Conservation (phyloP, 2,797 vertebrate genomes). For the Halcyon badia region DNA sequence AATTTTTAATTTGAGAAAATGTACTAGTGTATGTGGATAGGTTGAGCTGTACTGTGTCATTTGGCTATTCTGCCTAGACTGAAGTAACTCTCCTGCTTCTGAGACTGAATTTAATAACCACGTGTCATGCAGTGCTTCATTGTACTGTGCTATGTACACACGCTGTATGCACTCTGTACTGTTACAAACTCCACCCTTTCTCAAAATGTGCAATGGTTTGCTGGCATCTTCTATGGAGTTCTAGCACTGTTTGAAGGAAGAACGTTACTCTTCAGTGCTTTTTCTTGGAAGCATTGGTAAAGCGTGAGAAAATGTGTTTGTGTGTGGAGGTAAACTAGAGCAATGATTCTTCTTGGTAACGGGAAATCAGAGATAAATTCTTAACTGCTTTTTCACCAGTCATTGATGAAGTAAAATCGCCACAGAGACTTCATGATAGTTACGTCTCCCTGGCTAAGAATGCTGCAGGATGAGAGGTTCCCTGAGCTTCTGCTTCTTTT, state of each 20-base stretch:
- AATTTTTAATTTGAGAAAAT: neutral
- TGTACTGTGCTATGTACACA: neutral
- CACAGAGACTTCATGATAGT: neutral
- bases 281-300: neutral
- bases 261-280: neutral
- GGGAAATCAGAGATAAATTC: neutral
- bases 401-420: neutral
- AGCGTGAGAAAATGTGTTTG: rapidly evolving
- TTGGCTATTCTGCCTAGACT: neutral
- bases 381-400: neutral
- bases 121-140: rapidly evolving
- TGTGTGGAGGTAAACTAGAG: neutral
- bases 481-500: neutral
- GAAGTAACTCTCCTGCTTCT: neutral
- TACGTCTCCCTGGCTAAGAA: neutral
- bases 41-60: neutral
- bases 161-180: neutral
- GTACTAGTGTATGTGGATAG: neutral
- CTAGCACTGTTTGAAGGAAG: neutral
- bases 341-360: neutral
- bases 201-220: neutral
- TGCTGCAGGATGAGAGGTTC: neutral
- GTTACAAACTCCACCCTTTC: neutral
- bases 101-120: neutral
- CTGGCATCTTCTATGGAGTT: neutral